Evolutionary conservation across 2,888 invertebrate species (phyloP).

Genomic region (Idaea dimidiata): DNA sequence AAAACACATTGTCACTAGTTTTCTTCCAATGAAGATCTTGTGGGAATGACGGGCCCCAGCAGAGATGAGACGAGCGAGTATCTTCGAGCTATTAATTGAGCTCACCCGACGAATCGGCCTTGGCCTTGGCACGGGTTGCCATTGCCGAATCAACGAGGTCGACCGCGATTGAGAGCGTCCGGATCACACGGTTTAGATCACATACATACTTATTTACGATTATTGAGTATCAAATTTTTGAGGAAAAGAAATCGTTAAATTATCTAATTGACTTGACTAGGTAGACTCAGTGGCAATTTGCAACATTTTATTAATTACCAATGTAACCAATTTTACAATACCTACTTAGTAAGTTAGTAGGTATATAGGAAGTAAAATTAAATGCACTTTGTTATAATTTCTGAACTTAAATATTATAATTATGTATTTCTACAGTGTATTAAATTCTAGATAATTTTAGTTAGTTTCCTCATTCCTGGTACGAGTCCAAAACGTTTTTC

Average conservation of each 20-base stretch:
- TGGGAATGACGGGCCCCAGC: constrained; percentile 37
- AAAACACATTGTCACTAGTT: not conserved
- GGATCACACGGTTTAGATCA: constrained; percentile 67
- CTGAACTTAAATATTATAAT: no score
- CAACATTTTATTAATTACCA: no score
- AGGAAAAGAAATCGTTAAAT: not conserved
- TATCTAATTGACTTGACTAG: not conserved
- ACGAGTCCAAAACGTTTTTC: not conserved
- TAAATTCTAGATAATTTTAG: not conserved
- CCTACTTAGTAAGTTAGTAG: no score
- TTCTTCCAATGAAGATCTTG: constrained; percentile 27
- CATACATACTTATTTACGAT: constrained; percentile 39
- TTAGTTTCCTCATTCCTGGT: not conserved
- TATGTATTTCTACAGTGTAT: no score
- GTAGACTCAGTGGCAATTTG: not conserved
- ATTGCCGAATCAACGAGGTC: constrained; percentile 77
- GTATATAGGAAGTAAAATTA: no score
- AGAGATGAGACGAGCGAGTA: not conserved
- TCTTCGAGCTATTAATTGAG: constrained; percentile 63
- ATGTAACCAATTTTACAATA: no score
- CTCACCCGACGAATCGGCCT: constrained; percentile 65
- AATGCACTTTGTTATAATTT: no score
- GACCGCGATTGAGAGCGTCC: constrained; percentile 71
- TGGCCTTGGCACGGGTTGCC: constrained; percentile 78
- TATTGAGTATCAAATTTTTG: not conserved